These are phyloP conservation scores for Hetaerina titia DNA, from an alignment of 2,888 invertebrate species.

Conservation along the genomic window DNA sequence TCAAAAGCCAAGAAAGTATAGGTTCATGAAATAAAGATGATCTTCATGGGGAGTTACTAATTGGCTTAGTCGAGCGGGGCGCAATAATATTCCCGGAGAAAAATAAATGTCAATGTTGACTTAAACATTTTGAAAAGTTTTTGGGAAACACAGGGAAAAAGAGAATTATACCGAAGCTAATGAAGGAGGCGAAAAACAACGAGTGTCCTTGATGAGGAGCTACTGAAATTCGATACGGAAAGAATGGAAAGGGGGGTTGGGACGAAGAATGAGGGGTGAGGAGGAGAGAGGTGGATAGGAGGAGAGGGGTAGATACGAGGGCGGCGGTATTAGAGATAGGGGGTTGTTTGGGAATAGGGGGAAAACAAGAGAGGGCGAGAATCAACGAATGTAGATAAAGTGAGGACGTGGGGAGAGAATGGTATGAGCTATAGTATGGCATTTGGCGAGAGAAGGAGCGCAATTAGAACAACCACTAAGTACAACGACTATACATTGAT, in stretches of 20 bases:
- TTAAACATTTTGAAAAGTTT: not conserved
- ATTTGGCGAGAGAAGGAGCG: no score
- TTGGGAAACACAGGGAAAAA: not conserved
- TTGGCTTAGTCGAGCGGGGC: not conserved
- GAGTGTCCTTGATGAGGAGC: not conserved
- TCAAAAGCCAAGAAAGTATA: not conserved
- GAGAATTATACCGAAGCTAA: slow-evolving; percentile 3
- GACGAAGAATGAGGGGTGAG: not conserved
- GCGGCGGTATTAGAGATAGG: not conserved
- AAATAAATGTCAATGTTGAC: slow-evolving; percentile 8
- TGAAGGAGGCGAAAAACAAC: not conserved
- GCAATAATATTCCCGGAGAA: not conserved
- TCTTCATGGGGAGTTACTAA: slow-evolving; percentile 10
- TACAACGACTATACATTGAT: no score
- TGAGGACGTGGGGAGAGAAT: not conserved
- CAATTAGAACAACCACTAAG: no score
- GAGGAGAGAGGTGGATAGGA: not conserved
- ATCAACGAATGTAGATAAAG: not conserved
- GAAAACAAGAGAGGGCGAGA: not conserved
- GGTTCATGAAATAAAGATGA: slow-evolving; percentile 22
- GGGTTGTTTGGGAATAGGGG: not conserved
- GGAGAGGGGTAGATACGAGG: no score
- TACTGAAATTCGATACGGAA: not conserved
- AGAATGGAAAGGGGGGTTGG: not conserved
- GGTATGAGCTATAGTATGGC: no score